Evolutionary conservation across 92 coral and sea anemone species (phyloP), one percentile per base, ranked within the genome.

Genomic region (Epizoanthus stellaris): DNA sequence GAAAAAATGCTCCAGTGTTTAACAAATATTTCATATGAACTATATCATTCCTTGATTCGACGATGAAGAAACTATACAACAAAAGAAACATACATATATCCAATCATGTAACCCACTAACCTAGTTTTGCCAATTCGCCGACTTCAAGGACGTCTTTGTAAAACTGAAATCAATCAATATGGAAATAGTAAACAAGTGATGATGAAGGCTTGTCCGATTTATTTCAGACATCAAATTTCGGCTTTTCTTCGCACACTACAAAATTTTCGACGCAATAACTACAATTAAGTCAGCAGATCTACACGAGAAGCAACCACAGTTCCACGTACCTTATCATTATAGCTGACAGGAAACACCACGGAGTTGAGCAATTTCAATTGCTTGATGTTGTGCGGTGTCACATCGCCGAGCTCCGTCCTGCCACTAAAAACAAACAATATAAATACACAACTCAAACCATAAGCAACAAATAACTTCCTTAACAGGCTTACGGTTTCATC

Each of bases 131-230:
- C 47, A 96, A 87, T 86, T 96, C 98, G 68, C 98, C 98, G 61
- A 95, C 98, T 91, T 96, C 98, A 68, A 96, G 95, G 40, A 96
- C 98, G 88, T 96, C 98, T 82, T 96, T 96, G 91, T 96, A 96
- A 86, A 96, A 96, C 98, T 96, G 83, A 54, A 87, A 71, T 67
- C 80, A 60, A 80, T 88, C 25, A 52, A 85, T 43, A 65, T n/a
- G 20, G 67, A 14, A 64, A 21, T 3, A 39, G n/a, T 3, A 6
- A 23, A 13, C 34, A 8, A 6, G 57, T 21, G 16, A 25, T 5
- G 19, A 42, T n/a, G 54, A 76, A 14, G 62, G 62, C 17, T 76
- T 13, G 19, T 34, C 73, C 49, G 73, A 38, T 6, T 68, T 68
- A 43, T 67, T 30, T 68, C 8, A 68, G 21, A 38, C 21, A 40